Evolutionary conservation across 2,113 vertebrate genomes (phyloP).

Genomic region (Acanthisitta chloris): DNA sequence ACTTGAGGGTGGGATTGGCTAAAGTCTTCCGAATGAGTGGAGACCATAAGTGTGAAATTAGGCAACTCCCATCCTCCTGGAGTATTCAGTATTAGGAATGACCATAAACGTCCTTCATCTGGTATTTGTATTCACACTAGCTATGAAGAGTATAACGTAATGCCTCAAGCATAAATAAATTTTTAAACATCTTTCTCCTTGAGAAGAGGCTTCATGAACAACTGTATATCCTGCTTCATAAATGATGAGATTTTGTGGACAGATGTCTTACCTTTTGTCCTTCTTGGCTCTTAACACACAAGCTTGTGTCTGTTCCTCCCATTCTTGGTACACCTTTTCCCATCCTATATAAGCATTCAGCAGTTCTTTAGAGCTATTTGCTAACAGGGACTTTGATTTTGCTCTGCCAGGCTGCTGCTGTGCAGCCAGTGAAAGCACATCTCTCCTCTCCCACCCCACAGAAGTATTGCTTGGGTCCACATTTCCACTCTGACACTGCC

Average conservation of each 20-base stretch:
- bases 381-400: not conserved
- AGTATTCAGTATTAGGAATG: not conserved
- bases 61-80: not conserved
- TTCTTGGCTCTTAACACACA: not conserved
- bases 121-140: conserved; percentile 24
- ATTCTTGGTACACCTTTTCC: not conserved
- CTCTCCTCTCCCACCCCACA: not conserved
- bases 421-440: not conserved
- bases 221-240: fast-evolving
- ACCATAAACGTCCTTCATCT: conserved; percentile 23
- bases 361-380: not conserved
- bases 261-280: not conserved
- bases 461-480: not conserved
- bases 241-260: not conserved
- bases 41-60: not conserved
- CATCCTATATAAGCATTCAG: not conserved
- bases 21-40: not conserved
- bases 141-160: not conserved
- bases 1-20: not conserved
- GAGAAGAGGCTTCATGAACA: not conserved
- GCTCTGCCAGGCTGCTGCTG: not conserved
- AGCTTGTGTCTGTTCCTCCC: not conserved
- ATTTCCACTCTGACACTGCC: not conserved
- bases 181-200: not conserved
- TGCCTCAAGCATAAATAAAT: not conserved